phyloP scores from a whole-genome alignment of 1,140 invertebrate genomes.

The Lineus longissimus region DNA sequence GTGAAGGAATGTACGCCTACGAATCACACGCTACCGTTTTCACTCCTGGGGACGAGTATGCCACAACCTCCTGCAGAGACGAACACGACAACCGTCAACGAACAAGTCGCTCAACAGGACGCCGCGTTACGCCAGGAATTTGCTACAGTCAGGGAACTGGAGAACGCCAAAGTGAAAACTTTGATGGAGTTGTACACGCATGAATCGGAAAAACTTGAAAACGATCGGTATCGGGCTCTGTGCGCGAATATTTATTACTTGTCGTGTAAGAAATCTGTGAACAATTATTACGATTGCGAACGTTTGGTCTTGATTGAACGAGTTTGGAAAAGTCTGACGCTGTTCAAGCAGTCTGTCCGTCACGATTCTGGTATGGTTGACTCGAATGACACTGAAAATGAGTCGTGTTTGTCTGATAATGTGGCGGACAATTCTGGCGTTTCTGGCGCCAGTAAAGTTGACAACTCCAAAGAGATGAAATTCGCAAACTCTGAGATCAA shows the following conservation, averaged over 20 bases:
- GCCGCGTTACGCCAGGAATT: neutral
- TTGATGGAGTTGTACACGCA: neutral
- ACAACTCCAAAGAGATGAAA: neutral
- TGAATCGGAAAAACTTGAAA: slow-evolving; percentile 22
- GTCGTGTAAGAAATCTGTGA: slow-evolving; percentile 18
- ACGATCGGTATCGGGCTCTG: slow-evolving; percentile 25
- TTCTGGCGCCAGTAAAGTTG: neutral
- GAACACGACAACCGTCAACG: neutral
- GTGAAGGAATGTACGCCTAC: neutral
- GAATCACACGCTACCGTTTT: neutral
- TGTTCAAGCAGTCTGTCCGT: neutral
- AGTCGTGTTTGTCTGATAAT: neutral
- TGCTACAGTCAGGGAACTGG: neutral
- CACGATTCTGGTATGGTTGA: neutral
- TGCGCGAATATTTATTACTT: slow-evolving; percentile 14
- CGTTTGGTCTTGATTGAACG: slow-evolving; percentile 17
- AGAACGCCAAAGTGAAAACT: neutral
- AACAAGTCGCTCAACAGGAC: neutral
- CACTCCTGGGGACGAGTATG: neutral
- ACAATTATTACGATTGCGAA: slow-evolving; percentile 26
- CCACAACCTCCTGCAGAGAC: neutral
- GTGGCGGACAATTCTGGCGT: neutral
- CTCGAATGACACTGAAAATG: neutral
- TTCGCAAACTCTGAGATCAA: neutral
- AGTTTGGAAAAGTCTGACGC: neutral